Evolutionary conservation across 2,797 vertebrate species (phyloP), one percentile per base, ranked within the genome.

Genomic region (Allobates femoralis): DNA sequence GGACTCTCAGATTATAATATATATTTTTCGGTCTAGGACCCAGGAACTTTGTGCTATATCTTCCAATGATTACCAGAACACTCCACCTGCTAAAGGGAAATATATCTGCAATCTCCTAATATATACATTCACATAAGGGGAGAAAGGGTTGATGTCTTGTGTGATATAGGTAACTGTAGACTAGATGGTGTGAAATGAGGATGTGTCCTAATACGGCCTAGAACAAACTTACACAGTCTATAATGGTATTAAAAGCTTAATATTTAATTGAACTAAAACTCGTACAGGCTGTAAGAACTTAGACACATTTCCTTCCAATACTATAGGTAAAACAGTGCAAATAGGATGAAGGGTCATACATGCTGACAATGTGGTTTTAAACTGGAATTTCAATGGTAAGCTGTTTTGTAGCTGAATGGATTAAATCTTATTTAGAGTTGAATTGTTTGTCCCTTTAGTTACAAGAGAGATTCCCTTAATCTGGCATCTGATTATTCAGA

Each of bases 171-270:
- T 26, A 73, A 73, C 12, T 46, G 34, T 69, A 67, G 64, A 16
- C 15, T 67, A 1, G 64, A 21, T 69, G 34, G 67, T 71, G 69
- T 73, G 69, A 73, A 73, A n/a, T 73, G 37, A 73, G 69, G 69
- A 73, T 73, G 69, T 73, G 69, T 73, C 69, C 69, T 73, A 50
- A 73, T 46, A 26, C 4, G 37, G 69, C 69, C 67, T 34, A 69
- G 16, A 30, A 66, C 15, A 23, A 71, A 41, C 37, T 46, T 73
- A 71, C 69, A 73, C 21, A 73, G n/a, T 73, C 41, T 37, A 71
- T 71, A 71, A 71, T 71, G 67, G 69, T n/a, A 23, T 73, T 50
- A 73, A 73, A 73, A 73, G 69, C 69, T 73, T 73, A 73, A 73
- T 46, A 50, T 73, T 71, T 41, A 41, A 71, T 41, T 71, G 34